Evolutionary conservation across 2,113 vertebrate species (phyloP), one percentile per base, ranked within the genome.

Genomic region (Saguinus imperator): DNA sequence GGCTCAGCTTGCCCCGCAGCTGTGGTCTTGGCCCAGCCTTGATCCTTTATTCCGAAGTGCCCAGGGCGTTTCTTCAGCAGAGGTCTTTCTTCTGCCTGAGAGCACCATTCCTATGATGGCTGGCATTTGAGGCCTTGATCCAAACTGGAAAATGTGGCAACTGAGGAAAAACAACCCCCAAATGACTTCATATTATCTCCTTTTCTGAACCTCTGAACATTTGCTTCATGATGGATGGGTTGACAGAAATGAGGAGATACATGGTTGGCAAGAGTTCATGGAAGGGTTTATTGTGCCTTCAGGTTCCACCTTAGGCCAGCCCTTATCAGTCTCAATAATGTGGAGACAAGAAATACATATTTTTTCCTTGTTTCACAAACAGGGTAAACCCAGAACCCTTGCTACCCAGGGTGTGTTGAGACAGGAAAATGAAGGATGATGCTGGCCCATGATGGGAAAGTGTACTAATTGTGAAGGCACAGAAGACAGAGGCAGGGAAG

Each of bases 401-500:
- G 48, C 14, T 86, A 52, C 8, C 14, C n/a, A 8, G 29, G 48
- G n/a, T 3, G 1, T 29, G 18, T 73, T 27, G 23, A 93, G 2
- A 77, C 75, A 76, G 45, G 21, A 94, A 86, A 94, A 64, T 64
- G 32, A 43, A 76, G 50, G 85, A 16, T 17, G 64, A 0, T 68
- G 50, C 61, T 40, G 43, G 82, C 27, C 13, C 94, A 4, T 64
- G 7, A 35, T 83, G 73, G 75, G 94, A 97, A 92, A 89, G 10
- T 82, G 29, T 64, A 21, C 68, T 97, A 87, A 97, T 97, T 97
- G 96, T 29, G 57, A 86, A 92, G 72, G 83, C 93, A 27, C 23
- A 27, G 96, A 96, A 96, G 92, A 97, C 77, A 96, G 95, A 97
- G 66, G 55, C 29, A 57, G 40, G 80, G 57, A 61, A 98, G 87